Conservation (phyloP, 2,888 invertebrate species). For the Lycia hirtaria region DNA sequence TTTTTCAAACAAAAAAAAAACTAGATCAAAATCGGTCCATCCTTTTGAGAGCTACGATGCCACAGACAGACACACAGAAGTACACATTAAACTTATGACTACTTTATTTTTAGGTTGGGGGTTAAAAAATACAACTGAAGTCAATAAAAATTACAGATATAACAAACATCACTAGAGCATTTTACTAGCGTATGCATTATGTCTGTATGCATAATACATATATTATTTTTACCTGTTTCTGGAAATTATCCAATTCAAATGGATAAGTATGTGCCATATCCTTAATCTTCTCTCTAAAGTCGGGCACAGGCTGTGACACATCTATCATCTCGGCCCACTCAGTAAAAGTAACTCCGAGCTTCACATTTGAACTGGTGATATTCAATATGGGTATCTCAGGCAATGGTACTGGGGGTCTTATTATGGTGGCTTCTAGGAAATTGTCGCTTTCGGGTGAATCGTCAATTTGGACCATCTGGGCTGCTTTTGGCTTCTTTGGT, state of each 20-base stretch:
- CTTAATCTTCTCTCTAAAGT: constrained; percentile 92
- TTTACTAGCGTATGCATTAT: background rate
- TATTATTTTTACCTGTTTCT: constrained; percentile 89
- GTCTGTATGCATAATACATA: background rate
- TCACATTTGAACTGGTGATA: constrained; percentile 84
- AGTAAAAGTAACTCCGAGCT: constrained; percentile 80
- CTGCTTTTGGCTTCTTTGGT: constrained; percentile 50
- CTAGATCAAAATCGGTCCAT: too few species aligned
- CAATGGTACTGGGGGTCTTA: constrained; percentile 66
- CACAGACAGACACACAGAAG: too few species aligned
- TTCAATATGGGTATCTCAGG: constrained; percentile 88
- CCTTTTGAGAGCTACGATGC: too few species aligned
- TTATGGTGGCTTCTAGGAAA: constrained; percentile 71
- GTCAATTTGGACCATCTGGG: constrained; percentile 49
- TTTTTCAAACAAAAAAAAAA: too few species aligned
- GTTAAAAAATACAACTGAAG: too few species aligned
- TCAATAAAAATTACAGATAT: too few species aligned
- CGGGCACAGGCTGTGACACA: constrained; percentile 90
- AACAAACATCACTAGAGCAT: background rate
- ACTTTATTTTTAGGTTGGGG: too few species aligned
- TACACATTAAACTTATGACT: too few species aligned
- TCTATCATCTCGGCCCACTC: constrained; percentile 96
- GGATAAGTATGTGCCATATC: constrained; percentile 94
- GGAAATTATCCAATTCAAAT: constrained; percentile 98
- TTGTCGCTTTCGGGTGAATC: constrained; percentile 64